Conservation (phyloP, 2,113 vertebrate species). For the Delphinus delphis region DNA sequence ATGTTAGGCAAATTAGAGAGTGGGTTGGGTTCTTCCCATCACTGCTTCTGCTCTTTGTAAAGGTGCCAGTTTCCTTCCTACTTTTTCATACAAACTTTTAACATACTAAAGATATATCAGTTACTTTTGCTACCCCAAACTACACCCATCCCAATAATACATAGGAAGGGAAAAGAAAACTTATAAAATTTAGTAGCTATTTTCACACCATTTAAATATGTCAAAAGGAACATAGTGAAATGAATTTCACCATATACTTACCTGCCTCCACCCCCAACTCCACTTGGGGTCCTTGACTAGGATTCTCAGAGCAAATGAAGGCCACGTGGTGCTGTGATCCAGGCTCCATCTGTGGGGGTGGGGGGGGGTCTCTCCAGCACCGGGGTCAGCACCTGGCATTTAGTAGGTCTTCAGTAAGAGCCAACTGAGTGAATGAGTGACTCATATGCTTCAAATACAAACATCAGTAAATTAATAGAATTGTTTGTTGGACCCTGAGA, state of each 20-base stretch:
- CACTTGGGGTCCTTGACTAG: not conserved
- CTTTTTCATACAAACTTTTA: not conserved
- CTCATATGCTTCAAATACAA: not conserved
- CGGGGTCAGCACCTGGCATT: not conserved
- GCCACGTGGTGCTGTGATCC: too few relatives aligned
- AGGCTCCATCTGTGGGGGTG: not conserved
- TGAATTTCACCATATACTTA: not conserved
- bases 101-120: not conserved
- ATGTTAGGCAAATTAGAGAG: not conserved
- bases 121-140: not conserved
- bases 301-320: not conserved
- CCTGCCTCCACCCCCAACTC: too few relatives aligned
- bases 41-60: not conserved
- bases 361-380: not conserved
- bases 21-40: not conserved
- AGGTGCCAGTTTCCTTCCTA: not conserved
- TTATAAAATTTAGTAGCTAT: not conserved
- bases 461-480: not conserved
- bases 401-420: not conserved
- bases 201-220: not conserved
- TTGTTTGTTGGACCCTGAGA: not conserved
- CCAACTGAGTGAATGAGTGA: not conserved
- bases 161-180: not conserved
- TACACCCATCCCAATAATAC: not conserved
- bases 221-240: not conserved